Evolutionary conservation across 2,113 vertebrate species (phyloP), one percentile per base, ranked within the genome.

Genomic region (Artemisiospiza belli): DNA sequence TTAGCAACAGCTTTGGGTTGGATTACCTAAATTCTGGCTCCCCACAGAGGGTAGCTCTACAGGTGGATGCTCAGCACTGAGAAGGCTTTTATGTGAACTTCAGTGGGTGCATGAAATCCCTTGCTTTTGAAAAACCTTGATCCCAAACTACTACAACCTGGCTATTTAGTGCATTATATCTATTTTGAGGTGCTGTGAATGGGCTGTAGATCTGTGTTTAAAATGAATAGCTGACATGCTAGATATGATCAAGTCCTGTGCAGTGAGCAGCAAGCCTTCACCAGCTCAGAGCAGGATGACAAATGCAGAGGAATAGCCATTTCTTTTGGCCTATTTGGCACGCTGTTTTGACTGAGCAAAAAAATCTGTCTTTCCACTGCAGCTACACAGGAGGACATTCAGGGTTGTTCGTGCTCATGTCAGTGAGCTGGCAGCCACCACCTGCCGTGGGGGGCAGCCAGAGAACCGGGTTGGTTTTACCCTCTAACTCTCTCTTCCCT

Each of bases 171-270:
- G 7, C 0, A 2, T 30, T 54, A 0, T 4, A 22, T 33, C 25
- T 51, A 0, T 46, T 86, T 49, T 22, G 46, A 59, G 25, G 39
- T 81, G 72, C 83, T 73, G 47, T 62, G 63, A 64, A 28, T 3
- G 47, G 62, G 77, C 44, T 43, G 46, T 39, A 58, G 62, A 11
- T 58, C 17, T 46, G 37, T 46, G 35, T 88, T 80, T 64, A 33
- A 69, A 82, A 61, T 3, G 15, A 47, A 28, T 27, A 70, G 57
- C 79, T 83, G 82, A 52, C 24, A 5, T 5, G 49, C 28, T 70
- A 55, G 51, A 5, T 64, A 1, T 27, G 55, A 28, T 54, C 1
- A 0, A 30, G 51, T 70, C 76, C 76, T 64, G 22, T 5, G 0
- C 6, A 8, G 35, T 46, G 66, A 84, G 43, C 39, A 30, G 9